Base-by-base conservation (phyloP, 1,140 invertebrate genomes). In the Pachypsylla venusta region DNA sequence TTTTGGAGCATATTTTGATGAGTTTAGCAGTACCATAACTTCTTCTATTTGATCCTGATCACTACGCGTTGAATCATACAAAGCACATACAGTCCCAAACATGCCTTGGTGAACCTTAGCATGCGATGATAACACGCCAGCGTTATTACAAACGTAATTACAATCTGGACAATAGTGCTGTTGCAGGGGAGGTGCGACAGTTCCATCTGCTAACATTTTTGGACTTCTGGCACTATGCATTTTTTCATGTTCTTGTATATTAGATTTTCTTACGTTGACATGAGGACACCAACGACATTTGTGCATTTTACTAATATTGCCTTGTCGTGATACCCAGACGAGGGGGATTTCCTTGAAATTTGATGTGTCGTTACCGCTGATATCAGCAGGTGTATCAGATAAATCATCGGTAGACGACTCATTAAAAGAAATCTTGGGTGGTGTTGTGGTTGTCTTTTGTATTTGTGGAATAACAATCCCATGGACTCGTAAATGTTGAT, bases 201-300 rank as follows among this genome's bases (percentile, higher is more conserved):
- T 64, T 64, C 71, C 69, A 60, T 76, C 69, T 60, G 77, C 69
- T 42, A 22, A 14, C 1, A 35, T 22, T 35, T 26, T 54, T 0
- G 55, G n/a, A 39, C 35, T 25, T 66, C 79, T 69, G 60, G 73
- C 65, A n/a, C 76, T 75, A 70, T 92, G 89, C 80, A 91, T 87
- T 69, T 82, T 82, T 69, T 92, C 87, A 70, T 93, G 89, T 62
- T 88, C 84, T n/a, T 80, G 78, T 26, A 92, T 84, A 68, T 88
- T 88, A 27, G 82, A 81, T 71, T 84, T 82, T 27, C 83, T 72
- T 7, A 80, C 73, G 67, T 89, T 89, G 1, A 88, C 82, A 69
- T 89, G 87, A 0, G 89, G 88, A 70, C 89, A 92, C 66, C 80
- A 84, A 26, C 84, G 76, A 67, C 88, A 93, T 67, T 89, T 88